Conservation (phyloP, 2,797 vertebrate genomes). For the Diplodus puntazzo region DNA sequence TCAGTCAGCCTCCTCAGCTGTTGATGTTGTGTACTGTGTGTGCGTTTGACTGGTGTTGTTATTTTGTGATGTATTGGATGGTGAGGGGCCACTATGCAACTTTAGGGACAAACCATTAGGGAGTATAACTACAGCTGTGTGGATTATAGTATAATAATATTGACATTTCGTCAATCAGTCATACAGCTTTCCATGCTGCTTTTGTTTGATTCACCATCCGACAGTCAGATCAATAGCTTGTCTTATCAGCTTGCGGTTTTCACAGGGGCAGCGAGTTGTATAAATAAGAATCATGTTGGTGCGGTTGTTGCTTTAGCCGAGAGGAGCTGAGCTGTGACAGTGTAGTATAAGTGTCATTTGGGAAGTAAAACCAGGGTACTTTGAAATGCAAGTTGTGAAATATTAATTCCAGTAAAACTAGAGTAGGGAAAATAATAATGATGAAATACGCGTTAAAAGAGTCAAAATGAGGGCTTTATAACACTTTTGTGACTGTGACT, state of each 20-base stretch:
- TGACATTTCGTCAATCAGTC: not conserved
- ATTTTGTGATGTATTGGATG: constrained; percentile 1
- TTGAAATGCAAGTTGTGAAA: constrained; percentile 17
- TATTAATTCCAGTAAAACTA: not conserved
- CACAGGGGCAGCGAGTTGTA: not conserved
- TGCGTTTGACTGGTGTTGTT: not conserved
- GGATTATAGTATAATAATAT: not conserved
- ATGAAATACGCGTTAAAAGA: not conserved
- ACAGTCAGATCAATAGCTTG: constrained; percentile 11
- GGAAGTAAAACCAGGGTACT: not conserved
- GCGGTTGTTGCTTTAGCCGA: not conserved
- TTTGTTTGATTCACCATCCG: not conserved
- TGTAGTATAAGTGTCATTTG: not conserved
- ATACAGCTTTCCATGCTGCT: not conserved
- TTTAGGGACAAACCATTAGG: not conserved
- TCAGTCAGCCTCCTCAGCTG: not conserved
- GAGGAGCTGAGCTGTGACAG: constrained; percentile 9
- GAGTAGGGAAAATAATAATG: not conserved
- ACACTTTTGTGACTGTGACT: constrained; percentile 6
- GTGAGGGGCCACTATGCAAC: not conserved
- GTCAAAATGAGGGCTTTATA: constrained; percentile 3
- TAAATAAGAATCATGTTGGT: not conserved
- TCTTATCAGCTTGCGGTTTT: not conserved
- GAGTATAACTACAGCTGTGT: constrained; percentile 11
- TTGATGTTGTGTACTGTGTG: not conserved